Conservation (phyloP, 2,797 vertebrate genomes). For the Oreortyx pictus region DNA sequence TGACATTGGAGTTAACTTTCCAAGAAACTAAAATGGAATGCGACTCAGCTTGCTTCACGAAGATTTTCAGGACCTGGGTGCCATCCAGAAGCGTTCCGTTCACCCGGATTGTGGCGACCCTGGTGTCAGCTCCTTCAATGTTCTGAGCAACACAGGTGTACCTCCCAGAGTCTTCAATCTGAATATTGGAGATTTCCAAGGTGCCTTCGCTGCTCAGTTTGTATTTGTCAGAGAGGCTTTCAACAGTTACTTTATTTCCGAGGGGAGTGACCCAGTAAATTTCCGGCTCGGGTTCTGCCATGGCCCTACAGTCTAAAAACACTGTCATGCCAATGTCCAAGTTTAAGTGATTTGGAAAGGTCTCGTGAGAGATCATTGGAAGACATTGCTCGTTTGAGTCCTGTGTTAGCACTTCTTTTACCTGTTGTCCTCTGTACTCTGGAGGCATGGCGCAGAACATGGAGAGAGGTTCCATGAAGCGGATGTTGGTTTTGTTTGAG, state of each 20-base stretch:
- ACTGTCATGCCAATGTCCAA: constrained; percentile 88
- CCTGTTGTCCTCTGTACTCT: constrained; percentile 88
- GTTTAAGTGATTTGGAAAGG: constrained; percentile 91
- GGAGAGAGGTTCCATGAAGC: constrained; percentile 96
- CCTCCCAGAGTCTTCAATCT: constrained; percentile 91
- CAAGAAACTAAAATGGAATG: constrained; percentile 96
- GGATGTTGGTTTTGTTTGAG: constrained; percentile 92
- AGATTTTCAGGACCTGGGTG: constrained; percentile 93
- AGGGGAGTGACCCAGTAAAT: constrained; percentile 98
- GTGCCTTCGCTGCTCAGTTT: constrained; percentile 90
- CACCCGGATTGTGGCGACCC: constrained; percentile 89
- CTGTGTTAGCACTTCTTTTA: constrained; percentile 88
- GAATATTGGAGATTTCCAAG: constrained; percentile 88
- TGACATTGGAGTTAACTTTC: constrained; percentile 94
- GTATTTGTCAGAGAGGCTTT: constrained; percentile 91
- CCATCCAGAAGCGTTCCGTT: constrained; percentile 94
- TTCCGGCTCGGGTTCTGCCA: constrained; percentile 95
- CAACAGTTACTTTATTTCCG: constrained; percentile 90
- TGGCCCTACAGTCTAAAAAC: constrained; percentile 92
- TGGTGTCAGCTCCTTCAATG: constrained; percentile 91
- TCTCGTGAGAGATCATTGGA: constrained; percentile 93
- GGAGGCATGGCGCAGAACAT: constrained; percentile 94
- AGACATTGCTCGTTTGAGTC: constrained; percentile 89
- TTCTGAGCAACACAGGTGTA: constrained; percentile 96
- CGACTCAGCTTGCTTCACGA: constrained; percentile 91